Percentiles rank a stretch among this genome's conserved stretches.
These are phyloP conservation scores for Pseudois nayaur DNA, from an alignment of 2,113 vertebrate genomes.

Conservation along the genomic window DNA sequence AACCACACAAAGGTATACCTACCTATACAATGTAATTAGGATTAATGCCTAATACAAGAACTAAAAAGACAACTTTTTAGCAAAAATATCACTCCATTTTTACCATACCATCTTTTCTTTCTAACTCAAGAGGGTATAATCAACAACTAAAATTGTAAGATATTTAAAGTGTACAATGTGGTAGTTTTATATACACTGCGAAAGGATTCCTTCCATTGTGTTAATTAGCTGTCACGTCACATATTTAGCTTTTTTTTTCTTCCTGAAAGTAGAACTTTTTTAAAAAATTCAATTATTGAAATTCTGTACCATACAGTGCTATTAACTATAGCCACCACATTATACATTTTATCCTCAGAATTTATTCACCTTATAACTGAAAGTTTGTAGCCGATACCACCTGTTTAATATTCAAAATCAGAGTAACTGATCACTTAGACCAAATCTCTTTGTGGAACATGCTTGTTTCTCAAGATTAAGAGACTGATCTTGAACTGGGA, in stretches of 20 bases:
- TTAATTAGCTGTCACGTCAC: background rate
- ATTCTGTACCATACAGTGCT: background rate
- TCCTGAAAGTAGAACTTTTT: background rate
- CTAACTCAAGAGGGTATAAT: background rate
- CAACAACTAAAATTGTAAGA: background rate
- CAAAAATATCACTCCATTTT: background rate
- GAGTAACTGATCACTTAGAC: background rate
- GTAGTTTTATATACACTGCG: background rate
- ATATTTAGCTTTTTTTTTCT: background rate
- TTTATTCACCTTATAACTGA: background rate
- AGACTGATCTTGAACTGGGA: background rate
- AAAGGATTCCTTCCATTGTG: background rate
- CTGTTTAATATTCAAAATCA: background rate
- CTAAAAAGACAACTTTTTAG: background rate
- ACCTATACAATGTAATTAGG: background rate
- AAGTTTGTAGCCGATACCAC: background rate
- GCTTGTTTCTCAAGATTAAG: slow-evolving; percentile 1
- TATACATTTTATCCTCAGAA: background rate
- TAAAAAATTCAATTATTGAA: background rate
- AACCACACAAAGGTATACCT: background rate
- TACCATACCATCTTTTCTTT: background rate
- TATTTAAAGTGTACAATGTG: background rate
- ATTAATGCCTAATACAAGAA: background rate
- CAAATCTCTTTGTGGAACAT: background rate
- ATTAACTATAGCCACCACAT: background rate